phyloP scores from a whole-genome alignment of 2,888 invertebrate genomes.

The Andrena hattorfiana region DNA sequence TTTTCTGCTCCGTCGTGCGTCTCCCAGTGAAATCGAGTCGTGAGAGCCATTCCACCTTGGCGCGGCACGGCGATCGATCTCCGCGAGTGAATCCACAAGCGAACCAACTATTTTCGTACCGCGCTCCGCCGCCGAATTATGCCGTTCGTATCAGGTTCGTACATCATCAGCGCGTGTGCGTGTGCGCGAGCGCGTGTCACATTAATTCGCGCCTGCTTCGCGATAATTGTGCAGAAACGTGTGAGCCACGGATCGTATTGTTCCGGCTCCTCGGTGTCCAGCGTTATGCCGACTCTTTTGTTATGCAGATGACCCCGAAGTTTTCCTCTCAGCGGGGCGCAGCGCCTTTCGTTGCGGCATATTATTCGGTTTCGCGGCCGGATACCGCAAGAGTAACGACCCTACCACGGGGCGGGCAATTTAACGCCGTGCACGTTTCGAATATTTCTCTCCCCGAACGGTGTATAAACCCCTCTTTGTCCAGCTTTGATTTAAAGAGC shows the following conservation, averaged over 20 bases:
- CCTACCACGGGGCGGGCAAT: conserved; percentile 23
- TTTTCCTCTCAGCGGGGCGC: conserved; percentile 53
- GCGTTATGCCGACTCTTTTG: conserved; percentile 62
- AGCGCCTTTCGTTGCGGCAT: conserved; percentile 42
- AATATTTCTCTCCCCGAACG: conserved; percentile 17
- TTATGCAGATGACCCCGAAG: conserved; percentile 59
- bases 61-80: background rate
- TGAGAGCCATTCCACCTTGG: background rate
- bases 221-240: conserved; percentile 66
- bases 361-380: conserved; percentile 54
- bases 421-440: conserved; percentile 28
- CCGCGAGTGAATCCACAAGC: conserved; percentile 15
- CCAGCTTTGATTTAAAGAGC: background rate
- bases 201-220: conserved; percentile 65
- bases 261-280: conserved; percentile 44
- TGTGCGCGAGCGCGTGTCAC: conserved; percentile 16
- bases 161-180: conserved; percentile 32
- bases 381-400: conserved; percentile 50
- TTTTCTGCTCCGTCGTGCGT: background rate
- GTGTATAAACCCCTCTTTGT: conserved; percentile 3
- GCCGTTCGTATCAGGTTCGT: conserved; percentile 32
- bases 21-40: background rate
- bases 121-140: conserved; percentile 44
- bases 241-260: conserved; percentile 58
- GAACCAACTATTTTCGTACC: conserved; percentile 34